Evolutionary conservation across 92 coral and sea anemone genomes (phyloP), one percentile per base, ranked within the genome.

Genomic region (Scolanthus callimorphus): DNA sequence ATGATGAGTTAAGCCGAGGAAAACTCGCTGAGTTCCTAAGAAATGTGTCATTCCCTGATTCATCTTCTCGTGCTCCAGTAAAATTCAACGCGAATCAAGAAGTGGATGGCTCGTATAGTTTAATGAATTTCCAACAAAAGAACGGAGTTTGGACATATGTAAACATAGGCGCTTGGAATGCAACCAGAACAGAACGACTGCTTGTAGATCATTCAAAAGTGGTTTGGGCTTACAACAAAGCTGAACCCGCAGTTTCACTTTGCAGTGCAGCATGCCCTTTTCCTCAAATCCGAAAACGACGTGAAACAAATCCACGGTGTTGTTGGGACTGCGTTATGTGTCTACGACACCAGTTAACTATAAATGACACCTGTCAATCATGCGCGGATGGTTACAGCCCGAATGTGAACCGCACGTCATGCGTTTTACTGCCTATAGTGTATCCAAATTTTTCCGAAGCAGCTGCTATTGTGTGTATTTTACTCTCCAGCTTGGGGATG

Each of bases 321-420:
- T 90, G 97, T 41, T 90, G 97, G 97, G 77, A 85, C 26, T 90
- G 97, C 53, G 62, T 50, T 13, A 62, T 53, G 26, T 90, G 97
- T 49, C 11, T 62, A 3, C 45, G 53, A 30, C 69, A 85, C 24
- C 58, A 70, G 23, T 55, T 81, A 34, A 78, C 87, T 39, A n/a
- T 56, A 45, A 91, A 91, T 55, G 88, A 81, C 65, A 91, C 79
- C 41, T 91, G 97, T 25, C 78, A 34, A 17, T 17, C 71, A 49
- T 91, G 97, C 51, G 65, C 61, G 37, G 49, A 45, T 29, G 96
- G 97, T 17, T 76, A 71, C 61, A 61, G 83, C 2, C 96, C 97
- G 6, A 60, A 67, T 25, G 27, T 51, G 1, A 84, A 77, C 39
- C 84, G 70, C 44, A 79, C 78, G 45, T 13, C 25, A 19, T 91